phyloP scores from a whole-genome alignment of 2,888 invertebrate species.

The Pimpla rufipes region DNA sequence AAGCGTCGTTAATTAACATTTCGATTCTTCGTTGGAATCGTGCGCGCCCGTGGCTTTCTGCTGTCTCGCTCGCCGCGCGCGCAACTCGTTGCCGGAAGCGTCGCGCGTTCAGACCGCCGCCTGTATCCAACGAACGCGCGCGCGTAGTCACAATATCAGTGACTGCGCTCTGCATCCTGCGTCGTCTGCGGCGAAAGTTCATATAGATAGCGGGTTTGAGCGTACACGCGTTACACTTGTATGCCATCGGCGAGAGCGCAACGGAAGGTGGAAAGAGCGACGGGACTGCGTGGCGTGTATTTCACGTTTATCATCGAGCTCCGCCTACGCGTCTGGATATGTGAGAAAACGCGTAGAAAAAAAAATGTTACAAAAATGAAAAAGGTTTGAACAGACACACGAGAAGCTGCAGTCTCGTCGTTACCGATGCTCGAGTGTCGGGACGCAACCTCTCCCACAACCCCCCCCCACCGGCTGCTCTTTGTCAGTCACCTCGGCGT shows the following conservation, averaged over 20 bases:
- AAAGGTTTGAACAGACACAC: constrained; percentile 19
- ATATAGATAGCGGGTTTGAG: neutral
- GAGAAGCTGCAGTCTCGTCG: neutral
- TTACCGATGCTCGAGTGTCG: constrained; percentile 22
- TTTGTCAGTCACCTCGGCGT: constrained; percentile 79
- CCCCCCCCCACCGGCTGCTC: constrained; percentile 66
- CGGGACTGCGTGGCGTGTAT: neutral
- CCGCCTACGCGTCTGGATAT: neutral
- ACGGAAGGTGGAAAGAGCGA: constrained; percentile 24
- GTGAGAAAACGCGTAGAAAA: constrained; percentile 22
- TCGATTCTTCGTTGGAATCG: constrained; percentile 76
- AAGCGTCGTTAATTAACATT: constrained; percentile 80
- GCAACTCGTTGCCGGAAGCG: constrained; percentile 59
- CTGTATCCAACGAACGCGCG: constrained; percentile 28
- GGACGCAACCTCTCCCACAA: constrained; percentile 41
- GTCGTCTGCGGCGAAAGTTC: constrained; percentile 30
- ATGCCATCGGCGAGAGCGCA: neutral
- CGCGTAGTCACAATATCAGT: neutral
- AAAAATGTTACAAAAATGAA: neutral
- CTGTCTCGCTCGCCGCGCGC: constrained; percentile 32
- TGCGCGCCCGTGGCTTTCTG: constrained; percentile 11
- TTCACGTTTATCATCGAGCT: neutral
- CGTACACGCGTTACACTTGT: neutral
- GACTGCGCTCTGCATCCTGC: constrained; percentile 18
- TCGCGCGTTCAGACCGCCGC: constrained; percentile 28